A percentile compares a stretch with the other conserved stretches of the same genome.
Conservation (phyloP, 37 sponge, comb jelly and placozoan species). For the Petrosia ficiformis region DNA sequence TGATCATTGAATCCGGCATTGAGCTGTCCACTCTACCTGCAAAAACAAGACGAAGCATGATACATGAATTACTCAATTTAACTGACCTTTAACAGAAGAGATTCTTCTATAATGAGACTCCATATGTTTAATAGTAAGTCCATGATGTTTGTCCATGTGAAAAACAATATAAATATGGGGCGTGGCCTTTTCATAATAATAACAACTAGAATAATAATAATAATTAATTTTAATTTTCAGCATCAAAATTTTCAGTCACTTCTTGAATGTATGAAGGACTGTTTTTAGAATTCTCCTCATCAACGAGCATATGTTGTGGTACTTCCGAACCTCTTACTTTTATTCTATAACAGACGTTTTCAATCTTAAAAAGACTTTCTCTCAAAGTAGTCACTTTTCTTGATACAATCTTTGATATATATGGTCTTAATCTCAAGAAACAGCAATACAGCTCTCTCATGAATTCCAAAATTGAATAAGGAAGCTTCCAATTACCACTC, state of each 20-base stretch:
- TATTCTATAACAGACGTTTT: slow-evolving; percentile 76
- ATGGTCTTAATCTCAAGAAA: slow-evolving; percentile 32
- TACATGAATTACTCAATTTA: background rate
- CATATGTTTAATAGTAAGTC: slow-evolving; percentile 28
- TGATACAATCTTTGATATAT: slow-evolving; percentile 26
- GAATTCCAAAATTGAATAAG: slow-evolving; percentile 52
- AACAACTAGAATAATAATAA: too few relatives aligned
- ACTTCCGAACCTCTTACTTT: slow-evolving; percentile 77
- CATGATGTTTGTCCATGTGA: too few relatives aligned
- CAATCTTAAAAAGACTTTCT: slow-evolving; percentile 67
- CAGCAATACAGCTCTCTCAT: slow-evolving; percentile 42
- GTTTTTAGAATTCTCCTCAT: background rate
- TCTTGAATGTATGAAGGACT: too few relatives aligned
- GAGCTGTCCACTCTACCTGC: background rate
- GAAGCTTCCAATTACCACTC: slow-evolving; percentile 35
- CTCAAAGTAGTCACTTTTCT: slow-evolving; percentile 47
- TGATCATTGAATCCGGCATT: background rate
- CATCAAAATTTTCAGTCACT: too few relatives aligned
- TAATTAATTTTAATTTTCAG: too few relatives aligned
- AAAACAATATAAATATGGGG: too few relatives aligned
- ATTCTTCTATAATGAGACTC: slow-evolving; percentile 21
- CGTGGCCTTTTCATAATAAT: too few relatives aligned
- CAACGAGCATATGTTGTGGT: slow-evolving; percentile 29
- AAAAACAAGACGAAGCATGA: background rate
- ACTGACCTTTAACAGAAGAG: slow-evolving; percentile 3